Evolutionary conservation across 2,888 invertebrate genomes (phyloP).

Genomic region (Rhodophaea formosa): DNA sequence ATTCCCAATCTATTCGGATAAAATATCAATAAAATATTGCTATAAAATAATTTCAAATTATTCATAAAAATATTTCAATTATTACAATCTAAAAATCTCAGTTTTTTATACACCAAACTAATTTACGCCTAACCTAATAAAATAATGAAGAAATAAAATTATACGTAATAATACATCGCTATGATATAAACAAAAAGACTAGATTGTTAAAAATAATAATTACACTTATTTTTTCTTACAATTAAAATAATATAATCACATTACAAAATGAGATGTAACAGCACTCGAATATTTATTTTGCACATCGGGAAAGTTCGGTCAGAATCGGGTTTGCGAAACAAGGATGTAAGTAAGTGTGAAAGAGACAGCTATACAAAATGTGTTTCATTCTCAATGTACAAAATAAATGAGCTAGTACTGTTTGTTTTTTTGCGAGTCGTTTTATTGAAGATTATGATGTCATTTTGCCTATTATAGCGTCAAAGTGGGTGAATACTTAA

Average conservation of each 20-base stretch:
- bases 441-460: neutral
- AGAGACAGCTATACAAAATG: neutral
- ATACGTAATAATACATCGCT: conserved; percentile 61
- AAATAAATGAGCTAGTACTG: neutral
- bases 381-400: neutral
- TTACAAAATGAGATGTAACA: conserved; percentile 33
- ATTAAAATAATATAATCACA: conserved; percentile 38
- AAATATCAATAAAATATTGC: conserved; percentile 13
- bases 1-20: neutral
- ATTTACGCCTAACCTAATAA: conserved; percentile 33
- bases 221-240: conserved; percentile 40
- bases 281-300: neutral
- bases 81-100: conserved; percentile 23
- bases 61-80: conserved; percentile 10
- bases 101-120: conserved; percentile 20
- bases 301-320: neutral
- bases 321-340: neutral
- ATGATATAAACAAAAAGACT: conserved; percentile 66
- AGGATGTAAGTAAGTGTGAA: neutral
- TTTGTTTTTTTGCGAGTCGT: neutral
- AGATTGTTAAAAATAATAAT: conserved; percentile 68
- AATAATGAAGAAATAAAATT: conserved; percentile 40
- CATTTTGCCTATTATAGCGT: neutral
- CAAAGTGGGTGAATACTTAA: too few relatives aligned
- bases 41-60: conserved; percentile 9